Percentiles rank a stretch among this genome's conserved stretches.
phyloP scores from a whole-genome alignment of 2,888 invertebrate species.

The Diogma glabrata region DNA sequence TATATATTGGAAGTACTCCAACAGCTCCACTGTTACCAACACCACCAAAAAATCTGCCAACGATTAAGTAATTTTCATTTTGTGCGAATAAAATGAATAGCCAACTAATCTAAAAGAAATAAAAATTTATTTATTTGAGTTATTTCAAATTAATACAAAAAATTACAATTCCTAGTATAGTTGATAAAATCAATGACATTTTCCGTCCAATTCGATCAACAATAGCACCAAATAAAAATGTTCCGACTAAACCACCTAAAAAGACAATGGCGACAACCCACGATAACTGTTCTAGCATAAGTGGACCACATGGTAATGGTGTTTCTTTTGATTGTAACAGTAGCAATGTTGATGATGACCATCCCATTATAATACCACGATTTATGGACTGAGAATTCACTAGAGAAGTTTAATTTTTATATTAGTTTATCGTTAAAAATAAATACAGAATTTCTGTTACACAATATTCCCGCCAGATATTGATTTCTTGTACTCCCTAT shows the following conservation, averaged over 20 bases:
- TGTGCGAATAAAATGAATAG: slow-evolving; percentile 27
- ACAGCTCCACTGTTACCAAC: slow-evolving; percentile 28
- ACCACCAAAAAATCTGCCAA: slow-evolving; percentile 28
- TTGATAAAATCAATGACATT: background rate
- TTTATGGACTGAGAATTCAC: no score
- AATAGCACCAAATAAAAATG: slow-evolving; percentile 13
- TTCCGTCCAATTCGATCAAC: slow-evolving; percentile 12
- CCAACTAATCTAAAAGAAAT: no score
- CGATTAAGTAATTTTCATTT: slow-evolving; percentile 24
- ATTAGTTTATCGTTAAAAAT: no score
- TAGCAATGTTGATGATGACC: slow-evolving; percentile 12
- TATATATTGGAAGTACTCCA: slow-evolving; percentile 28
- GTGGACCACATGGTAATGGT: slow-evolving; percentile 9
- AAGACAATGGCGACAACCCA: slow-evolving; percentile 12
- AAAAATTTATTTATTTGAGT: no score
- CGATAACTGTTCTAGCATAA: slow-evolving; percentile 9
- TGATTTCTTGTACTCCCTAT: no score
- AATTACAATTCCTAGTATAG: slow-evolving; percentile 10
- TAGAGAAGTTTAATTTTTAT: no score
- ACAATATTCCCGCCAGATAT: no score
- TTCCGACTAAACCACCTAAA: slow-evolving; percentile 14
- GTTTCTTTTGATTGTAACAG: slow-evolving; percentile 11
- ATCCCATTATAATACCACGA: slow-evolving; percentile 13
- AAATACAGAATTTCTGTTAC: no score
- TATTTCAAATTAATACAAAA: no score